Evolutionary conservation across 53 echinoderm and acorn worm genomes (phyloP), one percentile per base, ranked within the genome.

Genomic region (Echinarachnius parma): DNA sequence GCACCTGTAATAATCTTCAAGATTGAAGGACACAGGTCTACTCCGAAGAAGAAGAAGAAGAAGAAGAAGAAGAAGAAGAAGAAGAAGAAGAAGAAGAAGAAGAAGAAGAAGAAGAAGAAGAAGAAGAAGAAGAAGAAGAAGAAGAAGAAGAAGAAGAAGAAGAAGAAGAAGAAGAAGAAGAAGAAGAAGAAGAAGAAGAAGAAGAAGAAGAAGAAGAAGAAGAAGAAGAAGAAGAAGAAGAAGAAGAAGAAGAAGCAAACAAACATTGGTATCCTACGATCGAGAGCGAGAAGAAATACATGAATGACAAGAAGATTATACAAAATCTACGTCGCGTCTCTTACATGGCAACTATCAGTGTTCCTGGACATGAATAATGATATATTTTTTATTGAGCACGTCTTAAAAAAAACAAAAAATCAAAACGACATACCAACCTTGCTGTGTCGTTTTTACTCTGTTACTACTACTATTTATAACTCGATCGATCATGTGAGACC

Each of bases 171-270:
- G 54, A 53, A 53, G 20, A 18, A 53, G 54, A 53, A 18, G 20
- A 18, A 53, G 54, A 53, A 18, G 20, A 18, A 53, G 20, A 53
- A 31, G 20, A 20, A 4, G 20, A 53, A 20, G 53, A 24, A 28
- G 9, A 28, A 60, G 61, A 29, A 28, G 31, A n/a, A 60, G n/a
- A 27, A n/a, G 9, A 60, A 60, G 61, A 60, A 9, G 31, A 10
- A 27, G 61, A 8, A 9, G n/a, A 60, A 27, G 61, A 60, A 10
- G 31, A 28, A 60, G 61, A 60, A 28, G 31, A 28, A 27, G 61
- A 60, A 10, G 31, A 28, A 27, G 61, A n/a, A 10, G 31, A 28
- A 27, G 28, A 60, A 28, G 27, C 25, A 28, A 25, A n/a, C 9
- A 25, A 60, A 18, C 20, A 18, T 20, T n/a, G n/a, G n/a, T n/a